Percentiles rank a stretch among this genome's conserved stretches.
These are phyloP conservation scores for Apotomis capreana DNA, from an alignment of 2,888 invertebrate species.

Conservation along the genomic window DNA sequence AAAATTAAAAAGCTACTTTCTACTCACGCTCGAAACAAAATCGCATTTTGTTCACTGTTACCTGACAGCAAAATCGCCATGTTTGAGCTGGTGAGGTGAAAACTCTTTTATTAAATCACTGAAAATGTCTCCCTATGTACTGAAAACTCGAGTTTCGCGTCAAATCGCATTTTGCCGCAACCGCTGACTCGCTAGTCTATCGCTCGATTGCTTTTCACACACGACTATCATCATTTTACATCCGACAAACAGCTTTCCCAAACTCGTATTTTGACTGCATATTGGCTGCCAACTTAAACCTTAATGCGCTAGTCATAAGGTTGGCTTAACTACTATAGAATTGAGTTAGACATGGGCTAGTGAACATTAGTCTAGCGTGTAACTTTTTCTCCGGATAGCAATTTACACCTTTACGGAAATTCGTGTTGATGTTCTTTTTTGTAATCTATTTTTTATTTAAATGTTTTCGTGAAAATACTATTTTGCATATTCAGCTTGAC, in stretches of 20 bases:
- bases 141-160: constrained; percentile 41
- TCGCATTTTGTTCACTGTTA: no score
- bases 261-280: neutral
- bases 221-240: constrained; percentile 10
- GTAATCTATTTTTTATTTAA: no score
- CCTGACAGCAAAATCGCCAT: no score
- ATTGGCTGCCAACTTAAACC: neutral
- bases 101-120: neutral
- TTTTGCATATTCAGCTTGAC: neutral
- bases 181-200: constrained; percentile 39
- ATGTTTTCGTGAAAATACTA: neutral
- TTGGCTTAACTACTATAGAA: neutral
- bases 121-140: neutral
- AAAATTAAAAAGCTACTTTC: no score
- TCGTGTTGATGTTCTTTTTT: no score
- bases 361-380: neutral
- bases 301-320: neutral
- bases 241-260: neutral
- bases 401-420: no score
- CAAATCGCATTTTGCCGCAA: constrained; percentile 50
- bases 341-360: neutral
- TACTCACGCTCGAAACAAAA: no score
- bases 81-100: no score
- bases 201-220: constrained; percentile 37
- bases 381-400: no score